Evolutionary conservation across 2,888 invertebrate species (phyloP).

Genomic region (Perithous albicinctus): DNA sequence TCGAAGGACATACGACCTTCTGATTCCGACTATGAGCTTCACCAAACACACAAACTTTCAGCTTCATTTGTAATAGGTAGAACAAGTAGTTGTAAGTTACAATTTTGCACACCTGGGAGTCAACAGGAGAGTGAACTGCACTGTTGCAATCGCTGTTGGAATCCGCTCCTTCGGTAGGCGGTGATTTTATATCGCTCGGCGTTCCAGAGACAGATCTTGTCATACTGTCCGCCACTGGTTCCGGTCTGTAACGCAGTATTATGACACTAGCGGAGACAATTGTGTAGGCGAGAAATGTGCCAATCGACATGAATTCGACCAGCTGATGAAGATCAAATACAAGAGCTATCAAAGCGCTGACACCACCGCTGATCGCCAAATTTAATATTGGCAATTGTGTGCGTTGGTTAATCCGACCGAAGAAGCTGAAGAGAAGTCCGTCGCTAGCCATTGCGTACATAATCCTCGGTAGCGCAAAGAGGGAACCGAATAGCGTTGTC

Average conservation of each 20-base stretch:
- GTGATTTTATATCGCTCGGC: conserved; percentile 77
- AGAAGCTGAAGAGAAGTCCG: conserved; percentile 92
- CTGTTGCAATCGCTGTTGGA: conserved; percentile 80
- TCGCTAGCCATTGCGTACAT: conserved; percentile 97
- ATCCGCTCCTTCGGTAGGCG: conserved; percentile 79
- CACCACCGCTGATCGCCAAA: conserved; percentile 90
- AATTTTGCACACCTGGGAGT: conserved; percentile 74
- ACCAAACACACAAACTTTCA: no score
- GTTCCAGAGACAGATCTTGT: conserved; percentile 69
- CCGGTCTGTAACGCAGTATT: conserved; percentile 92
- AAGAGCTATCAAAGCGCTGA: conserved; percentile 92
- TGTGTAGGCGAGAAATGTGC: conserved; percentile 94
- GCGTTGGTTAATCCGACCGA: conserved; percentile 91
- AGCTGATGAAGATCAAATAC: conserved; percentile 95
- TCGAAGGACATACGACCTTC: no score
- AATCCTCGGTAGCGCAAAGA: conserved; percentile 94
- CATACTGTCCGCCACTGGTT: conserved; percentile 73
- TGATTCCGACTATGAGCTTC: no score
- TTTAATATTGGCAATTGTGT: conserved; percentile 93
- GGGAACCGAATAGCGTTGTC: conserved; percentile 93
- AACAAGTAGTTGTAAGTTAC: not conserved
- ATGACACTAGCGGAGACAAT: conserved; percentile 96
- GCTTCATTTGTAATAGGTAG: no score
- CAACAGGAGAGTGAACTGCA: conserved; percentile 74
- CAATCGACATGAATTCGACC: conserved; percentile 98